Conservation (phyloP, 2,888 invertebrate genomes). For the Actias luna region DNA sequence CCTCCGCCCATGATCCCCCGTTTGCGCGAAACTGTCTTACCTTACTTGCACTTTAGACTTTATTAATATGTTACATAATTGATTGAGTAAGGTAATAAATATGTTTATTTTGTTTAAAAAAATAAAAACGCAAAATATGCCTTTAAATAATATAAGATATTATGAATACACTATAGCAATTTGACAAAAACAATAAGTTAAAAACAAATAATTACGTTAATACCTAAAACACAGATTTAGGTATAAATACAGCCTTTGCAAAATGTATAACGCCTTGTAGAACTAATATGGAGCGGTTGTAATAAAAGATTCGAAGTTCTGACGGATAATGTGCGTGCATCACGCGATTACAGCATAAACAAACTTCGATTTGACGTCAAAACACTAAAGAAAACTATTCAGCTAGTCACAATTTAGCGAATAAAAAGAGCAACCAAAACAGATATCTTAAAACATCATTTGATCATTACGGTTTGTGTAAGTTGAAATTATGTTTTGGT, state of each 20-base stretch:
- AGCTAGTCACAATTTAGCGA: slow-evolving; percentile 3
- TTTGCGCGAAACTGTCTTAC: slow-evolving; percentile 6
- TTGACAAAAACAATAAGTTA: too few relatives aligned
- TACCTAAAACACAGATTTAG: not conserved
- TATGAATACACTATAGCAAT: not conserved
- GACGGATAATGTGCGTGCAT: slow-evolving; percentile 41
- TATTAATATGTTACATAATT: not conserved
- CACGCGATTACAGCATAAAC: slow-evolving; percentile 53
- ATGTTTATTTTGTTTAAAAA: not conserved
- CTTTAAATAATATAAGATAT: not conserved
- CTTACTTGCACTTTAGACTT: not conserved
- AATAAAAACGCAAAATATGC: not conserved
- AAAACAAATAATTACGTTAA: not conserved
- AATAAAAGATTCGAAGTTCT: slow-evolving; percentile 31
- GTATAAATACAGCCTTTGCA: not conserved
- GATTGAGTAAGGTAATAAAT: not conserved
- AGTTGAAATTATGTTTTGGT: not conserved
- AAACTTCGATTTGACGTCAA: slow-evolving; percentile 47
- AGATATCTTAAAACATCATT: not conserved
- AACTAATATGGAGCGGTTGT: slow-evolving; percentile 37
- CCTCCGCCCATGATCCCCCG: slow-evolving; percentile 18
- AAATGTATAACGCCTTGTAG: slow-evolving; percentile 7
- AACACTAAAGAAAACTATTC: slow-evolving; percentile 24
- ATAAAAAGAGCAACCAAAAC: not conserved
- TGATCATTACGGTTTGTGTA: not conserved